Conservation (phyloP, 1,140 invertebrate genomes). For the Bombus polaris region DNA sequence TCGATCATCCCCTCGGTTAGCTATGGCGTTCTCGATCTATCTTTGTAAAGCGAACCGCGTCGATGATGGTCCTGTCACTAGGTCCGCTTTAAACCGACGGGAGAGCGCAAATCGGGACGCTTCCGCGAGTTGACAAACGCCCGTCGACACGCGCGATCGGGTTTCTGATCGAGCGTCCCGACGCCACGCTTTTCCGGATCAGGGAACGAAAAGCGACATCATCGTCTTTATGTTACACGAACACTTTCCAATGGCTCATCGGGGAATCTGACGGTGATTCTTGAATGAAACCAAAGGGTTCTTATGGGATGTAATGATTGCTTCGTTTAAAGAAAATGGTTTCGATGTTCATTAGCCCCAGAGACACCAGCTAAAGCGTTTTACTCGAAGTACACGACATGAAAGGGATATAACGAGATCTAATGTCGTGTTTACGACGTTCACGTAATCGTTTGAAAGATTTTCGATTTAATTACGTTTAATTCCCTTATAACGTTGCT, state of each 20-base stretch:
- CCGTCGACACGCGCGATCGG: slow-evolving; percentile 36
- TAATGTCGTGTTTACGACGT: too few relatives aligned
- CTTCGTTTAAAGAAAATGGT: neutral
- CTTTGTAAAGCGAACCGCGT: slow-evolving; percentile 56
- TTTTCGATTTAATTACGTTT: too few relatives aligned
- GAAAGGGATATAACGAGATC: neutral
- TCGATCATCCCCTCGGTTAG: slow-evolving; percentile 55
- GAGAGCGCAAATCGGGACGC: slow-evolving; percentile 25
- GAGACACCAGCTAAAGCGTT: neutral
- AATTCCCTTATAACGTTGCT: too few relatives aligned
- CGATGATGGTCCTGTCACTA: slow-evolving; percentile 58
- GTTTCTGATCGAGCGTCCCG: slow-evolving; percentile 45
- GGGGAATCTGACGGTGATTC: neutral
- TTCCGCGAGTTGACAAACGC: slow-evolving; percentile 52
- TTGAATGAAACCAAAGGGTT: neutral
- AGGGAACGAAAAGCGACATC: neutral
- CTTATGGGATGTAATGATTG: neutral
- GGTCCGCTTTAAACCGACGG: slow-evolving; percentile 43
- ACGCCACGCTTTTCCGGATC: slow-evolving; percentile 6
- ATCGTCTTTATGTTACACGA: neutral
- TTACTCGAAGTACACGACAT: neutral
- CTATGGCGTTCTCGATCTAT: slow-evolving; percentile 45
- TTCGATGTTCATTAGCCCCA: neutral
- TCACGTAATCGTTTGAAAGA: too few relatives aligned
- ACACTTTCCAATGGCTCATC: neutral